Evolutionary conservation across 2,113 vertebrate genomes (phyloP).

Genomic region (Pseudorhombus dupliciocellatus): DNA sequence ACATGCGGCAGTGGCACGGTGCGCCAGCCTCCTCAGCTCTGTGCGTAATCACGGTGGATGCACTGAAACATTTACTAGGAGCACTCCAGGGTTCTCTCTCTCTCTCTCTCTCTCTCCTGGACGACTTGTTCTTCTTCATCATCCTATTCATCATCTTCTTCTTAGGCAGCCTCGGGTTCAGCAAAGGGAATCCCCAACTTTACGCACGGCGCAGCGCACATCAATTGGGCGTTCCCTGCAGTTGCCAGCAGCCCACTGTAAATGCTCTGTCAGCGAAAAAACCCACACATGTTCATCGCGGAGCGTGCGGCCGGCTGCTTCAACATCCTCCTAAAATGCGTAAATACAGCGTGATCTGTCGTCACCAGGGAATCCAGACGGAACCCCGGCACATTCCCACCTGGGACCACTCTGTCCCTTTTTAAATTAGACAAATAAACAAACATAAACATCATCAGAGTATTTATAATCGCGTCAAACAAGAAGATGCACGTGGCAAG

Average conservation of each 20-base stretch:
- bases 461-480: not conserved
- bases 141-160: not conserved
- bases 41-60: not conserved
- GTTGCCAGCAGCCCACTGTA: not conserved
- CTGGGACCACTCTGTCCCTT: not conserved
- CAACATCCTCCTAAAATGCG: too few relatives aligned
- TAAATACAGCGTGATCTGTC: too few relatives aligned
- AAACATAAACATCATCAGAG: not conserved
- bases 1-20: constrained; percentile 42
- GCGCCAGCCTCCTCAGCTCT: not conserved
- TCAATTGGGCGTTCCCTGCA: constrained; percentile 28
- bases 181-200: constrained; percentile 61
- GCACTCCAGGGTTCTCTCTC: too few relatives aligned
- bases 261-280: constrained; percentile 48
- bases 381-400: not conserved
- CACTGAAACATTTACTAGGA: too few relatives aligned
- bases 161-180: not conserved
- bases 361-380: too few relatives aligned
- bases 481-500: not conserved
- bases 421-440: not conserved
- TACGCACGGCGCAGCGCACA: constrained; percentile 44
- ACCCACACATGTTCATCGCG: not conserved
- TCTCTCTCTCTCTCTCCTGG: too few relatives aligned
- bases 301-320: too few relatives aligned
- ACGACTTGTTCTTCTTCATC: too few relatives aligned